phyloP scores from a whole-genome alignment of 2,113 vertebrate genomes.

The Chlamydotis undulata region DNA sequence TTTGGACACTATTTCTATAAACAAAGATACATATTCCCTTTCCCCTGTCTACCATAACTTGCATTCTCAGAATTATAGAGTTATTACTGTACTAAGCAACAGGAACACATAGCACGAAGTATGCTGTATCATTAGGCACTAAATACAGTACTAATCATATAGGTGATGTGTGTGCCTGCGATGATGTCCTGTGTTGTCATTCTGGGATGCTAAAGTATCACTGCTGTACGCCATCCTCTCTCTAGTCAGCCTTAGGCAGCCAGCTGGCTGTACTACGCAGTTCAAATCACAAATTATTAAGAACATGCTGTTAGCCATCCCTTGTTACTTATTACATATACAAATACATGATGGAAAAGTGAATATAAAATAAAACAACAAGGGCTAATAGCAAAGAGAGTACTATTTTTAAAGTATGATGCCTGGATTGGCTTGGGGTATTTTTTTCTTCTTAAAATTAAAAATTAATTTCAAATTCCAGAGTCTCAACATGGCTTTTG shows the following conservation, averaged over 20 bases:
- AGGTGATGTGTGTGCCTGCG: not conserved
- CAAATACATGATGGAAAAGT: not conserved
- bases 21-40: not conserved
- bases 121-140: too few species aligned
- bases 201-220: not conserved
- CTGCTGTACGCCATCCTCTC: not conserved
- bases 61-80: not conserved
- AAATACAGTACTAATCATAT: not conserved
- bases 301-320: not conserved
- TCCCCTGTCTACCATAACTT: not conserved
- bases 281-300: not conserved
- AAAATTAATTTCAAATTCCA: slow-evolving; percentile 6
- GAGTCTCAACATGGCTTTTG: not conserved
- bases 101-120: not conserved
- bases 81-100: not conserved
- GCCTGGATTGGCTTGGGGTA: not conserved
- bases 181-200: not conserved
- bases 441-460: not conserved
- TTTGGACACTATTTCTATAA: not conserved
- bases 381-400: not conserved
- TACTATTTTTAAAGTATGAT: not conserved
- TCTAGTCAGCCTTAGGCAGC: not conserved
- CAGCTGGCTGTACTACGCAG: not conserved
- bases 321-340: not conserved
- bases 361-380: not conserved